These are phyloP conservation scores for Gymnoscopelus braueri DNA, from an alignment of 2,797 vertebrate genomes.

Conservation along the genomic window DNA sequence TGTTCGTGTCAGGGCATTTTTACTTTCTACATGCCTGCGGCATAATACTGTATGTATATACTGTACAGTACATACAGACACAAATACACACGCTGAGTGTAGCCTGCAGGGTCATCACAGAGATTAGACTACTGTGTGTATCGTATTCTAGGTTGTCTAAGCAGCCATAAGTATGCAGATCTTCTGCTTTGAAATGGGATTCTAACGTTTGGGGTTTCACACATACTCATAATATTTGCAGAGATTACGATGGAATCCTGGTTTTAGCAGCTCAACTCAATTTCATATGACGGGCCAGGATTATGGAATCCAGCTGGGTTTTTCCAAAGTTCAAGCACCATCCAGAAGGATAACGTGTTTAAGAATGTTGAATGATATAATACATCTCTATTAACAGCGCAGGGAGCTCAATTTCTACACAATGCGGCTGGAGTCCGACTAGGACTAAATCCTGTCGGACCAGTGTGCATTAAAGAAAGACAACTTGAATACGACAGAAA, in stretches of 20 bases:
- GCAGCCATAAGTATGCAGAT: not conserved
- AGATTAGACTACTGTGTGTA: too few relatives aligned
- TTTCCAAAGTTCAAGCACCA: not conserved
- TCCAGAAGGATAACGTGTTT: not conserved
- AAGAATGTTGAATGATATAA: not conserved
- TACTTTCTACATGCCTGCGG: too few relatives aligned
- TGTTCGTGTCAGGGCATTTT: too few relatives aligned
- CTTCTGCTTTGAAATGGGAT: not conserved
- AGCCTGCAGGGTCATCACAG: too few relatives aligned
- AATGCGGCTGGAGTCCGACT: not conserved
- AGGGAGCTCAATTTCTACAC: not conserved
- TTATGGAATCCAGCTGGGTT: not conserved
- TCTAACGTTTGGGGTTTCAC: not conserved
- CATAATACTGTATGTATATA: not conserved
- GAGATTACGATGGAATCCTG: not conserved
- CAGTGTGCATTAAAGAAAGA: not conserved
- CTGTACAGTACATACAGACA: too few relatives aligned
- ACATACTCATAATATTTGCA: not conserved
- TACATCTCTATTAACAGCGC: not conserved
- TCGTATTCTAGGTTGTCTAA: not conserved
- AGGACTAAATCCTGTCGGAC: not conserved
- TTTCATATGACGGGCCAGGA: not conserved
- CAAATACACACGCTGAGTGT: too few relatives aligned
- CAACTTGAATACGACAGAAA: not conserved
- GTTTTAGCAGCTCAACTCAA: not conserved